These are phyloP conservation scores for Bos javanicus DNA, from an alignment of 2,113 vertebrate species.

Conservation along the genomic window DNA sequence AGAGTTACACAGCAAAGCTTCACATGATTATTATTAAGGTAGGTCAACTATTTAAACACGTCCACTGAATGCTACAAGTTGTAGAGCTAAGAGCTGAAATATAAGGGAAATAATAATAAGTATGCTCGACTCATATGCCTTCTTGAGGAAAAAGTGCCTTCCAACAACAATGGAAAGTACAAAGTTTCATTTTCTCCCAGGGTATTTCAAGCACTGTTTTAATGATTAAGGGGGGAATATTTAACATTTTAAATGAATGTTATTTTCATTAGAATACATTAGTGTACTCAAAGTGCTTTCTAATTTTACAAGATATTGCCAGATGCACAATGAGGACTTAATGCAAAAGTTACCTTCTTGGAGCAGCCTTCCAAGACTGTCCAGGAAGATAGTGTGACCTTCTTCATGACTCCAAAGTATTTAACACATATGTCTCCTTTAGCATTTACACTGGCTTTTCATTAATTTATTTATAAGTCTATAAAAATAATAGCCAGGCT, in stretches of 20 bases:
- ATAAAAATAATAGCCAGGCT: background rate
- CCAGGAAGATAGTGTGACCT: background rate
- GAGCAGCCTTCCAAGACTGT: background rate
- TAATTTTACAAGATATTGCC: background rate
- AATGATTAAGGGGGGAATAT: background rate
- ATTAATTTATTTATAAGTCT: background rate
- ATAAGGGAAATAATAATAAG: background rate
- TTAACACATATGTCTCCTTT: background rate
- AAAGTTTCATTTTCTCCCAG: background rate
- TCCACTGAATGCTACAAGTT: background rate
- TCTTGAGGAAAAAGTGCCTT: background rate
- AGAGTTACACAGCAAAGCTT: background rate
- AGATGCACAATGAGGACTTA: background rate
- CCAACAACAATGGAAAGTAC: background rate
- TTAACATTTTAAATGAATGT: conserved; percentile 4
- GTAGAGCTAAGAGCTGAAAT: background rate
- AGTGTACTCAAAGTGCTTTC: background rate
- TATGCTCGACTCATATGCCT: background rate
- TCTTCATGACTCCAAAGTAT: background rate
- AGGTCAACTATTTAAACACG: background rate
- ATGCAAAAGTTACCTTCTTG: background rate
- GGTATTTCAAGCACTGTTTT: background rate
- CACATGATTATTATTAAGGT: background rate
- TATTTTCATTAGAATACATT: background rate
- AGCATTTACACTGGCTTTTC: background rate